These are phyloP conservation scores for Pachyramphus minor DNA, from an alignment of 2,113 vertebrate species.

Conservation along the genomic window DNA sequence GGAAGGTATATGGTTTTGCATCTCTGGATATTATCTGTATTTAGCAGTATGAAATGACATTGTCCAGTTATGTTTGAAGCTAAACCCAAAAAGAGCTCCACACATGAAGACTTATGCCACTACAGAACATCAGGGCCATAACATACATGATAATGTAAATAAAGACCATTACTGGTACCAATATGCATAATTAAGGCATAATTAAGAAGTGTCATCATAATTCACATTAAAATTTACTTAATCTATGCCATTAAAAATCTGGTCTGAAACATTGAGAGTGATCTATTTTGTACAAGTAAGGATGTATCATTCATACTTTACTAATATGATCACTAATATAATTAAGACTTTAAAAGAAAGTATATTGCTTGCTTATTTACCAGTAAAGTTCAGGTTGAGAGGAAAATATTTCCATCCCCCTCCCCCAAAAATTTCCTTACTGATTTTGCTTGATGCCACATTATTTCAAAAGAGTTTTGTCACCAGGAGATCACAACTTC, in stretches of 20 bases:
- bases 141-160: background rate
- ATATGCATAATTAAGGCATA: background rate
- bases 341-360: background rate
- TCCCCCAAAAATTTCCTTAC: background rate
- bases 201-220: background rate
- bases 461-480: background rate
- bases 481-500: conserved; percentile 18
- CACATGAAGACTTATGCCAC: background rate
- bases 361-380: background rate
- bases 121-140: background rate
- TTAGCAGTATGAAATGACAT: background rate
- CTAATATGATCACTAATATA: background rate
- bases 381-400: background rate
- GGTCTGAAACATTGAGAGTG: background rate
- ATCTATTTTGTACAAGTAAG: background rate
- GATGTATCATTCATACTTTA: background rate
- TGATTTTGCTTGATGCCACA: background rate
- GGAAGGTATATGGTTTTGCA: background rate
- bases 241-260: background rate
- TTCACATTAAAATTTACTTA: background rate
- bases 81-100: background rate
- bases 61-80: background rate
- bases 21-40: background rate
- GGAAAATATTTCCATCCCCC: background rate
- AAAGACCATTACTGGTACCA: background rate